Conservation (phyloP, 2,113 vertebrate genomes). For the Eretmochelys imbricata region DNA sequence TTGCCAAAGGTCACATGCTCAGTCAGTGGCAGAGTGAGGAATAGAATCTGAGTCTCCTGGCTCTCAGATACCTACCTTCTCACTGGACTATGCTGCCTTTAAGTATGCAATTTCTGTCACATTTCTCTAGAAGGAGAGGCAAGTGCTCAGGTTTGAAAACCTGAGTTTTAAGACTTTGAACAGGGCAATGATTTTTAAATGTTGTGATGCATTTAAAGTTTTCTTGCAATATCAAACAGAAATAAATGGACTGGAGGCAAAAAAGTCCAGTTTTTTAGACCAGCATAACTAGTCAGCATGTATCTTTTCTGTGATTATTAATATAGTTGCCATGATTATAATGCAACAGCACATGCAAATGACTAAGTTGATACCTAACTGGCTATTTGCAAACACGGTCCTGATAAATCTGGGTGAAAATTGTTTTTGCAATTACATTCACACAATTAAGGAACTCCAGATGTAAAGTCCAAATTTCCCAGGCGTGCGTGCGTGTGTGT, state of each 20-base stretch:
- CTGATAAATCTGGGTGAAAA: not conserved
- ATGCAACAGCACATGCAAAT: not conserved
- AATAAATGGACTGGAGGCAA: not conserved
- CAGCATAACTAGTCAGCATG: not conserved
- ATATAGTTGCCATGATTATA: not conserved
- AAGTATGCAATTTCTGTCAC: not conserved
- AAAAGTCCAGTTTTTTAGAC: not conserved
- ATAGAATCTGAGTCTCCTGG: not conserved
- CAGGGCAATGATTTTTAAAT: not conserved
- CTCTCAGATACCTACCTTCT: not conserved
- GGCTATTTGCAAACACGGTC: not conserved
- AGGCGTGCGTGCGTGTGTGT: not conserved
- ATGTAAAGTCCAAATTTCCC: not conserved
- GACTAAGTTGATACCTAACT: not conserved
- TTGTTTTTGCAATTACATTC: not conserved
- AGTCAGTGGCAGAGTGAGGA: not conserved
- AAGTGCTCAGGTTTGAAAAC: not conserved
- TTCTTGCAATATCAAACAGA: not conserved
- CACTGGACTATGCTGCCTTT: not conserved
- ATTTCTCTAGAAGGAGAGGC: not conserved
- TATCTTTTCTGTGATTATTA: not conserved
- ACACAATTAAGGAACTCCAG: accelerated
- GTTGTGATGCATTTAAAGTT: not conserved
- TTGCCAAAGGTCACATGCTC: not conserved
- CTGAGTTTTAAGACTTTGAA: not conserved